Evolutionary conservation across 1,140 invertebrate species (phyloP).

Genomic region (Drosophila sproati): DNA sequence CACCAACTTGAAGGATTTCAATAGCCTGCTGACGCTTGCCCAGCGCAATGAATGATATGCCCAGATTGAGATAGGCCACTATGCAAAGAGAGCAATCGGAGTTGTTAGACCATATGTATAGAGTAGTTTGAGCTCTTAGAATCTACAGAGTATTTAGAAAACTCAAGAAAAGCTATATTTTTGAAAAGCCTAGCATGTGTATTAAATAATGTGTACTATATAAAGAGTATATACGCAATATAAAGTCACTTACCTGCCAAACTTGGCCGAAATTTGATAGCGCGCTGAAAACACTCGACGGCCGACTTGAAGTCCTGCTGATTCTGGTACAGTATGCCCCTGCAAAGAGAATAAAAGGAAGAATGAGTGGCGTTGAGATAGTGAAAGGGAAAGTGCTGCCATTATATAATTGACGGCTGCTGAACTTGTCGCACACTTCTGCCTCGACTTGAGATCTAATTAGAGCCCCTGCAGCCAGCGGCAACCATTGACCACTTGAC

Average conservation of each 20-base stretch:
- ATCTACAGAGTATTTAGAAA: neutral
- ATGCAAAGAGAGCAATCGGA: conserved; percentile 37
- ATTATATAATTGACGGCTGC: conserved; percentile 55
- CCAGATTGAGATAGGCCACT: conserved; percentile 98
- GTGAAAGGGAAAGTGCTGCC: conserved; percentile 56
- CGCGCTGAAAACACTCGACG: conserved; percentile 95
- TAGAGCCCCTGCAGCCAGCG: conserved; percentile 53
- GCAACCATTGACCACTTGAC: conserved; percentile 38
- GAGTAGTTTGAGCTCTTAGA: neutral
- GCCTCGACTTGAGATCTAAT: conserved; percentile 58
- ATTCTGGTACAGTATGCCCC: conserved; percentile 96
- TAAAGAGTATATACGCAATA: no score
- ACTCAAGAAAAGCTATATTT: no score
- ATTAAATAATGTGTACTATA: neutral
- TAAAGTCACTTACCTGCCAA: conserved; percentile 93
- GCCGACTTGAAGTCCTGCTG: conserved; percentile 95
- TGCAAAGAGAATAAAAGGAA: conserved; percentile 86
- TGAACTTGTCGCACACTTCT: conserved; percentile 63
- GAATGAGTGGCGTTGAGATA: conserved; percentile 12
- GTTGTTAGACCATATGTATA: neutral
- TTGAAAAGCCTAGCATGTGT: no score
- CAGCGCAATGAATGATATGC: conserved; percentile 92
- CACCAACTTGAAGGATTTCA: conserved; percentile 92
- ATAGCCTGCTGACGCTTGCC: conserved; percentile 94
- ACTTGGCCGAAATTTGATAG: conserved; percentile 96